phyloP scores from a whole-genome alignment of 2,888 invertebrate species.

The Agonum fuliginosum region DNA sequence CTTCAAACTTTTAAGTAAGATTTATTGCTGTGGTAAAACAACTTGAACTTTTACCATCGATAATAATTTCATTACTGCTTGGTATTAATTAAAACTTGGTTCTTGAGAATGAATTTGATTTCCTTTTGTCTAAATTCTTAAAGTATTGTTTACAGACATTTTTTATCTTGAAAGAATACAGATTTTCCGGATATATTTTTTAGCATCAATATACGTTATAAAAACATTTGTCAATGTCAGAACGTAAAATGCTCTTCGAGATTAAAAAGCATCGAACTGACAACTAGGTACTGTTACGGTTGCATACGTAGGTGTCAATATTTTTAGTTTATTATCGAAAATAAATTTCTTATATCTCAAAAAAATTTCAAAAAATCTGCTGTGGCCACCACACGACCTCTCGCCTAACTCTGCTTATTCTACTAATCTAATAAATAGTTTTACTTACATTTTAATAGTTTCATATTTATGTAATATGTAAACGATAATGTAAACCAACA shows the following conservation, averaged over 20 bases:
- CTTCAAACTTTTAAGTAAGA: conserved; percentile 30
- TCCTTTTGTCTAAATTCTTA: not conserved
- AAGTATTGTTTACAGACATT: not conserved
- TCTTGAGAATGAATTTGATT: not conserved
- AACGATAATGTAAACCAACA: too few species aligned
- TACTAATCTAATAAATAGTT: too few species aligned
- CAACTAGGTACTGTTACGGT: conserved; percentile 1
- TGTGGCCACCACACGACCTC: too few species aligned
- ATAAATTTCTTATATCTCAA: too few species aligned
- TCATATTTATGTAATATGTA: too few species aligned
- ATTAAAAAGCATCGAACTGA: not conserved
- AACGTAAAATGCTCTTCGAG: conserved; percentile 7
- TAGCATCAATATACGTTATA: not conserved
- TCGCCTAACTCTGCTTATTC: too few species aligned
- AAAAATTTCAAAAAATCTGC: too few species aligned
- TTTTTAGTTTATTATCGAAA: not conserved
- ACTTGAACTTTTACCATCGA: conserved; percentile 8
- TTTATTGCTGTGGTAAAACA: conserved; percentile 11
- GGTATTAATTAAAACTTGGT: conserved; percentile 8
- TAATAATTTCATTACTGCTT: conserved; percentile 17
- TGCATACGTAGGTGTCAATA: not conserved
- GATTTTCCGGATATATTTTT: not conserved
- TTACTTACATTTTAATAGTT: too few species aligned
- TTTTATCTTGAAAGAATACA: not conserved
- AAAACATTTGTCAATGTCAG: conserved; percentile 25